Evolutionary conservation across 2,113 vertebrate species (phyloP).

Genomic region (Rafetus swinhoei): DNA sequence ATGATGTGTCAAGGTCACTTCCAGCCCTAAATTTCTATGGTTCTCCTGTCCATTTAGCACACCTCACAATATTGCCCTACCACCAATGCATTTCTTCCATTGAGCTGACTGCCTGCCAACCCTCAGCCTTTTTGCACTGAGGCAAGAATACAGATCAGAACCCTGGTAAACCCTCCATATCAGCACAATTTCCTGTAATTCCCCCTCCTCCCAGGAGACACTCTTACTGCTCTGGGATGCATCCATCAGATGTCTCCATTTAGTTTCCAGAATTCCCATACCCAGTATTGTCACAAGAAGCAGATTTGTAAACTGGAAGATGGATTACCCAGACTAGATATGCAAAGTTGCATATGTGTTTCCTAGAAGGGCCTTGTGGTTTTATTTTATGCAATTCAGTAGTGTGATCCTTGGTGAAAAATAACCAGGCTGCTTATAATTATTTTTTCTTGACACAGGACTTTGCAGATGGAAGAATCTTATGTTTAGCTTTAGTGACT

Average conservation of each 20-base stretch:
- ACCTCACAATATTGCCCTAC: neutral
- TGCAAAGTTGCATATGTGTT: neutral
- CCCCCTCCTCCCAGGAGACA: neutral
- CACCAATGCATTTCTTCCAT: neutral
- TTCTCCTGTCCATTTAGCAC: neutral
- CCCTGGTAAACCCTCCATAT: accelerated
- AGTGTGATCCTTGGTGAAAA: neutral
- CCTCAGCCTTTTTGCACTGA: neutral
- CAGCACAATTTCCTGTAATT: neutral
- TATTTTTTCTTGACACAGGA: constrained; percentile 73
- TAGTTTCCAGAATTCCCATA: neutral
- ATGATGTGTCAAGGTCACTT: neutral
- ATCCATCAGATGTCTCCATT: neutral
- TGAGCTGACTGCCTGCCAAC: neutral
- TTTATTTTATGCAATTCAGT: neutral
- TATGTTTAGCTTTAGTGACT: constrained; percentile 86
- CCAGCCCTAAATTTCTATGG: neutral
- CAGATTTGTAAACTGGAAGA: neutral
- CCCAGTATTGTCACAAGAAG: neutral
- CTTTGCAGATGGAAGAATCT: constrained; percentile 86
- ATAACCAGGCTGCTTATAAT: neutral
- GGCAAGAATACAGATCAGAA: neutral
- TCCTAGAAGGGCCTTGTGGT: neutral
- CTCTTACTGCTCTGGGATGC: neutral
- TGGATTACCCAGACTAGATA: neutral